A percentile compares a stretch with the other conserved stretches of the same genome.
Evolutionary conservation across 2,888 invertebrate species (phyloP).

Genomic region (Epinotia ramella): DNA sequence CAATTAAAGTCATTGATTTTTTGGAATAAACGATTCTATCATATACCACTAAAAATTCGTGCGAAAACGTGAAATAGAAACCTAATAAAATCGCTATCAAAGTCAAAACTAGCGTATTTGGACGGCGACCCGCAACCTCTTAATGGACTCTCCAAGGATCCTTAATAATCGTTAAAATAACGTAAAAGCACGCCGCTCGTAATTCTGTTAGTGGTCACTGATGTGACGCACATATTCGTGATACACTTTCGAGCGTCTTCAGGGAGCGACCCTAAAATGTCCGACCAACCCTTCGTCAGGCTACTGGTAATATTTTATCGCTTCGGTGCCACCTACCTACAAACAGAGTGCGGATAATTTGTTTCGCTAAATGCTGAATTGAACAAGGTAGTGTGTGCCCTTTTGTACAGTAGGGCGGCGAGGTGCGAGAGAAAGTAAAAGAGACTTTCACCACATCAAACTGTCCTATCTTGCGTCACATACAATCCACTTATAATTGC

Average conservation of each 20-base stretch:
- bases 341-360: conserved; percentile 11
- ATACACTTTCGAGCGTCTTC: conserved; percentile 67
- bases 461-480: conserved; percentile 15
- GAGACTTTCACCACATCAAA: conserved; percentile 20
- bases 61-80: not conserved
- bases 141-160: conserved; percentile 52
- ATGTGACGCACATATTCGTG: conserved; percentile 71
- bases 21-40: conserved; percentile 3
- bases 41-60: not conserved
- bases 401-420: conserved; percentile 20
- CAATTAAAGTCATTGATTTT: conserved; percentile 28
- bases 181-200: conserved; percentile 67
- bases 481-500: conserved; percentile 9
- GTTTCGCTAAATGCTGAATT: conserved; percentile 29
- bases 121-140: conserved; percentile 29
- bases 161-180: conserved; percentile 65
- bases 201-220: conserved; percentile 71
- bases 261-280: conserved; percentile 70
- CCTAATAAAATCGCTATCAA: conserved; percentile 3
- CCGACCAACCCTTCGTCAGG: conserved; percentile 73
- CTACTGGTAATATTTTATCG: conserved; percentile 67
- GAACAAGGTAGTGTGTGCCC: conserved; percentile 19
- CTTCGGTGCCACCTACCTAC: conserved; percentile 50
- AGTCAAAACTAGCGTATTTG: conserved; percentile 28
- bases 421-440: conserved; percentile 27